Base-by-base conservation (phyloP, 2,113 vertebrate species). In the Datnioides undecimradiatus region DNA sequence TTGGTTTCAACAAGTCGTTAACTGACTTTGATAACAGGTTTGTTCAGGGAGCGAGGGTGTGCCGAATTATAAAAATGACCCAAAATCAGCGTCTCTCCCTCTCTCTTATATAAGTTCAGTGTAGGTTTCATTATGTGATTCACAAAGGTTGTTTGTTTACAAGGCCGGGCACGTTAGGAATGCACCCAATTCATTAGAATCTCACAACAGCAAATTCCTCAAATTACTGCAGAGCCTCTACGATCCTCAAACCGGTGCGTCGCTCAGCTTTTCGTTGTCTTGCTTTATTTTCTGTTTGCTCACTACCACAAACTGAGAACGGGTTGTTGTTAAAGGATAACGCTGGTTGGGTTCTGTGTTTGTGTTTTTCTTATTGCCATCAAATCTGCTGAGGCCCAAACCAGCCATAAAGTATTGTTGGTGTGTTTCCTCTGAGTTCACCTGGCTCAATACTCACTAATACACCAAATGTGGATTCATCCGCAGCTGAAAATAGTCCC, bases 131-230 rank as follows among this genome's bases (percentile, higher is more conserved):
- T 80, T 51, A 45, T 29, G 27, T 12, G 49, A 46, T 49, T 52
- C 6, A 45, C 36, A 25, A 43, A 58, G 10, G 8, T 27, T 43
- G 25, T 60, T 63, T 40, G 45, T 54, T 65, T 64, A 31, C 84
- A 69, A 78, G 79, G 66, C 84, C 40, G 8, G 86, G 11, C 81
- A 71, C 16, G 81, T 43, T 54, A 46, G 79, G 84, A 86, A 83
- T 87, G 68, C 46, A 3, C 1, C 34, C 1, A 40, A 34, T 59
- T 76, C 43, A 76, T 69, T 72, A 40, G n/a, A 21, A 48, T 66
- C 70, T 65, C 40, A 3, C 25, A 62, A 51, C 5, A 34, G 36
- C n/a, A 45, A 23, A 80, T 64, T 72, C 59, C 45, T 78, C n/a
- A 63, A 51, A 31, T 23, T 6, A 8, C 25, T 31, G 36, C 5